A percentile compares a stretch with the other conserved stretches of the same genome.
Evolutionary conservation across 2,888 invertebrate species (phyloP).

Genomic region (Deilephila porcellus): DNA sequence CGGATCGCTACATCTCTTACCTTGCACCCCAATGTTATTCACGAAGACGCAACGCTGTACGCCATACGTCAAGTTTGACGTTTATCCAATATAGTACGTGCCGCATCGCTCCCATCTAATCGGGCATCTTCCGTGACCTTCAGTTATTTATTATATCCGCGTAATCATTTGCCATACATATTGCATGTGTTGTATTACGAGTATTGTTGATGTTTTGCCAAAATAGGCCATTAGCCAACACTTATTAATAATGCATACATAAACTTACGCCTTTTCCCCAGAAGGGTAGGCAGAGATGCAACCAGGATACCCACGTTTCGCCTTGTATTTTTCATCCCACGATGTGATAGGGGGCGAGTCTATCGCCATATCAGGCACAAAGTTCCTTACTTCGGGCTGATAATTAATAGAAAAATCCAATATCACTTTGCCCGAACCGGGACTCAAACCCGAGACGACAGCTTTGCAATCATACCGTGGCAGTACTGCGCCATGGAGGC

Average conservation of each 20-base stretch:
- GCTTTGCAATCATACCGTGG: no score
- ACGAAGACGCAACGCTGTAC: constrained; percentile 57
- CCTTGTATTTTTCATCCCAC: no score
- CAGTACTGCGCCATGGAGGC: no score
- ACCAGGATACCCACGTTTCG: no score
- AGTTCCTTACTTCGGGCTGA: no score
- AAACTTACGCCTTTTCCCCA: no score
- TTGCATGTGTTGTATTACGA: background rate
- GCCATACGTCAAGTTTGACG: constrained; percentile 78
- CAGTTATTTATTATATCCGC: constrained; percentile 21
- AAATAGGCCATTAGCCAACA: background rate
- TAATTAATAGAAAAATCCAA: no score
- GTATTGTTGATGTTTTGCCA: background rate
- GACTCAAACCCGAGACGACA: no score
- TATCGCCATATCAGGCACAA: no score
- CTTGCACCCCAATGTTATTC: constrained; percentile 43
- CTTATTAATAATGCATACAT: background rate
- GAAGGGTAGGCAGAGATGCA: no score
- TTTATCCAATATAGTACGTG: constrained; percentile 81
- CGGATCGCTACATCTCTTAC: constrained; percentile 30
- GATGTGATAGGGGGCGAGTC: no score
- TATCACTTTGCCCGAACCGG: no score
- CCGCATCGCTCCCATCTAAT: constrained; percentile 65
- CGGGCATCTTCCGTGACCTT: constrained; percentile 28
- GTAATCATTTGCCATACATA: constrained; percentile 7